Evolutionary conservation across 2,888 invertebrate genomes (phyloP).

Genomic region (Dryobotodes eremita): DNA sequence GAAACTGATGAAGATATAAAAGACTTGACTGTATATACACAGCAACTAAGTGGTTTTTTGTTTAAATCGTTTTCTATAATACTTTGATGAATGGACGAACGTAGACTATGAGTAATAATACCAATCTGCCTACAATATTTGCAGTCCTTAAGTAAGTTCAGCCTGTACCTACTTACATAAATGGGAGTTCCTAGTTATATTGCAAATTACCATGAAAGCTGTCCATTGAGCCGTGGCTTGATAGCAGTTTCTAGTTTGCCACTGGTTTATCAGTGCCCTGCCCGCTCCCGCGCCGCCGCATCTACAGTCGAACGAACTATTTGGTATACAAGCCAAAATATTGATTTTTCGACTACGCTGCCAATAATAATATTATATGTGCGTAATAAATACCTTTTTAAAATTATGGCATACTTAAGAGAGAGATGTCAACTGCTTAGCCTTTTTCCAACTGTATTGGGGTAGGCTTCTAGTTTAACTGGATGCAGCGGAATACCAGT

Average conservation of each 20-base stretch:
- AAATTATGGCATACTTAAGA: not conserved
- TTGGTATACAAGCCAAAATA: not conserved
- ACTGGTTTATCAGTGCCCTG: conserved; percentile 29
- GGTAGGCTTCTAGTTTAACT: no score
- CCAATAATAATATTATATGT: not conserved
- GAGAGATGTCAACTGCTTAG: not conserved
- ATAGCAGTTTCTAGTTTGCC: conserved; percentile 29
- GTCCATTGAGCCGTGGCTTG: conserved; percentile 40
- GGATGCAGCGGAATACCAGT: no score
- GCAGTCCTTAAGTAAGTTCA: not conserved
- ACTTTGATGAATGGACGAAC: not conserved
- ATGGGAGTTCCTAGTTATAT: conserved; percentile 10
- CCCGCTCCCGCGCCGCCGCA: not conserved
- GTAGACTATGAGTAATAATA: not conserved
- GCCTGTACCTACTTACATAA: not conserved
- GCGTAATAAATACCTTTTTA: not conserved
- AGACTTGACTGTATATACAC: not conserved
- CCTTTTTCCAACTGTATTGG: not conserved
- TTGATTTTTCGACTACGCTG: not conserved
- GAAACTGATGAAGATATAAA: no score
- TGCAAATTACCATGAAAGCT: conserved; percentile 33
- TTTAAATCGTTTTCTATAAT: not conserved
- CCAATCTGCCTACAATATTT: not conserved
- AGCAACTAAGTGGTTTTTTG: not conserved
- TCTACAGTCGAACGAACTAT: not conserved